Conservation (phyloP, 1,140 invertebrate species). For the Amphibalanus amphitrite region DNA sequence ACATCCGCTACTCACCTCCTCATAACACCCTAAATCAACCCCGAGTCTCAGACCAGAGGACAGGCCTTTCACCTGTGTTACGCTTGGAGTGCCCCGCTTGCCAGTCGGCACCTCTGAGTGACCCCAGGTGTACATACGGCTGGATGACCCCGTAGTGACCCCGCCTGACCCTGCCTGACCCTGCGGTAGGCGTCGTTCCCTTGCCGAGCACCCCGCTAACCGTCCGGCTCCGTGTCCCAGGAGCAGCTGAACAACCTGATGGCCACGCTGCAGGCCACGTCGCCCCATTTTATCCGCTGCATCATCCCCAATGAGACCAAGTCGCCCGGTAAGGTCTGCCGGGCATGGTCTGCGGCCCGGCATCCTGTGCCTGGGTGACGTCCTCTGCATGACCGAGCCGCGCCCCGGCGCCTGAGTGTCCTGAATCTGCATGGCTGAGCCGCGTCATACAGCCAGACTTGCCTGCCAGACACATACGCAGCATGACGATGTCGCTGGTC, state of each 20-base stretch:
- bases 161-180: no score
- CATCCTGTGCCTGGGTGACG: background rate
- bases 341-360: constrained; percentile 2
- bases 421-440: background rate
- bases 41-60: no score
- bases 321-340: constrained; percentile 24
- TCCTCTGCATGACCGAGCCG: background rate
- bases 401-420: background rate
- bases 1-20: no score
- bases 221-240: constrained; percentile 17
- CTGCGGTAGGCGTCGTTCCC: no score
- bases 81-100: no score
- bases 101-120: no score
- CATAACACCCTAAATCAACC: no score
- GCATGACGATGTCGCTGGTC: background rate
- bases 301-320: constrained; percentile 49
- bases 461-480: background rate
- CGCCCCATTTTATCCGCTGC: constrained; percentile 46
- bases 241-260: constrained; percentile 33
- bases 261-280: constrained; percentile 36
- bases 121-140: no score
- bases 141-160: no score
- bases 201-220: no score
- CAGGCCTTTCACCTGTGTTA: no score
- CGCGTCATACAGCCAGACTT: background rate